Conservation (phyloP, 2,113 vertebrate genomes). For the Charadrius vociferus region DNA sequence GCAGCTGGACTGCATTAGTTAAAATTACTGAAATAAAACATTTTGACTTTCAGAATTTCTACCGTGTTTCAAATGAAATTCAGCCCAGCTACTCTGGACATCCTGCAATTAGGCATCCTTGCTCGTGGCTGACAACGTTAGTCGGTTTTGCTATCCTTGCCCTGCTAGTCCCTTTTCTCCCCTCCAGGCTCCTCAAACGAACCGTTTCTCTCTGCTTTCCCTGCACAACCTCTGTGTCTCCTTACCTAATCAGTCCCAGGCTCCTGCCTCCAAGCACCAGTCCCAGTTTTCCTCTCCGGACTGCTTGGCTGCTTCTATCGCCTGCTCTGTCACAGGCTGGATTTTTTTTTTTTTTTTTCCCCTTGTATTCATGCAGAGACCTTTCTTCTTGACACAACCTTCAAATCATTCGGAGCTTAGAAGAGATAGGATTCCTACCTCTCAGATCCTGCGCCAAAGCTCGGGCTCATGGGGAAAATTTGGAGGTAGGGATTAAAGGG, state of each 20-base stretch:
- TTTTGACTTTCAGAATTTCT: neutral
- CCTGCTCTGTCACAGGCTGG: neutral
- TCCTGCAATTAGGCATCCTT: neutral
- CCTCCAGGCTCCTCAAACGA: neutral
- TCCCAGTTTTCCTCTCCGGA: neutral
- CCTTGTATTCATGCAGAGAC: neutral
- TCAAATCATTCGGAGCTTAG: neutral
- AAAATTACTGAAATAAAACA: neutral
- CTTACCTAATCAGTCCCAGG: constrained; percentile 17
- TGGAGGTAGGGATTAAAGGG: constrained; percentile 32
- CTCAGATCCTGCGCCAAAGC: constrained; percentile 10
- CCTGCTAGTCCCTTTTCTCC: neutral
- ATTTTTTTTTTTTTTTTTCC: neutral
- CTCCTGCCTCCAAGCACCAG: neutral
- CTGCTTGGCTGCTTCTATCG: neutral
- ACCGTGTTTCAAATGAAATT: neutral
- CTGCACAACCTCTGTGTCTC: constrained; percentile 18
- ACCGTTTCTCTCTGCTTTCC: neutral
- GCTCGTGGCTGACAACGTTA: neutral
- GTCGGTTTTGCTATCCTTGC: neutral
- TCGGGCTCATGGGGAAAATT: neutral
- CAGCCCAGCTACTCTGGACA: neutral
- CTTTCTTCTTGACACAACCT: constrained; percentile 39
- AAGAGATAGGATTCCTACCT: constrained; percentile 39
- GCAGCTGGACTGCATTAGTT: neutral